Evolutionary conservation across 2,113 vertebrate genomes (phyloP).

Genomic region (Panurus biarmicus): DNA sequence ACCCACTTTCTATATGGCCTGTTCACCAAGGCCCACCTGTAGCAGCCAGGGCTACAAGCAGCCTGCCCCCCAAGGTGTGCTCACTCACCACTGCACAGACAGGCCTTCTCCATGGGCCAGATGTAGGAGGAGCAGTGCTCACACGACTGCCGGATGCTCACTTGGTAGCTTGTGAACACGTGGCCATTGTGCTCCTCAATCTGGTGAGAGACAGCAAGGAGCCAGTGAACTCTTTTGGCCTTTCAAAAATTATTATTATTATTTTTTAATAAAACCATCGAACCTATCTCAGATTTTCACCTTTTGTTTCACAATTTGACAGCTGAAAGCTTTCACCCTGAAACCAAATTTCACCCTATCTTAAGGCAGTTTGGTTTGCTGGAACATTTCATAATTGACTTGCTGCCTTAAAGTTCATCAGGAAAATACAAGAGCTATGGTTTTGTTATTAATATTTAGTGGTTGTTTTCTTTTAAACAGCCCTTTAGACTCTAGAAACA

Average conservation of each 20-base stretch:
- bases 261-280: neutral
- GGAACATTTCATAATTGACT: neutral
- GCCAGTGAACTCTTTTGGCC: neutral
- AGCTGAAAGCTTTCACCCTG: neutral
- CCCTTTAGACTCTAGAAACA: neutral
- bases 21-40: neutral
- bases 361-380: neutral
- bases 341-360: neutral
- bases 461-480: neutral
- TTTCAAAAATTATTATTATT: neutral
- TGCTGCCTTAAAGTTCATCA: neutral
- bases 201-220: constrained; percentile 43
- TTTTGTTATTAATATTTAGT: neutral
- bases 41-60: neutral
- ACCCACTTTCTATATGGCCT: neutral
- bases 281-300: neutral
- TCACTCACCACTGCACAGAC: constrained; percentile 89
- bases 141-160: constrained; percentile 93
- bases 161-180: constrained; percentile 87
- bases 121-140: constrained; percentile 92
- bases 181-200: constrained; percentile 86
- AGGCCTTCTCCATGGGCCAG: constrained; percentile 98
- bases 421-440: neutral
- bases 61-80: fast-evolving
- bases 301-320: neutral